Conservation (phyloP, 2,113 vertebrate species). For the Salvator merianae region DNA sequence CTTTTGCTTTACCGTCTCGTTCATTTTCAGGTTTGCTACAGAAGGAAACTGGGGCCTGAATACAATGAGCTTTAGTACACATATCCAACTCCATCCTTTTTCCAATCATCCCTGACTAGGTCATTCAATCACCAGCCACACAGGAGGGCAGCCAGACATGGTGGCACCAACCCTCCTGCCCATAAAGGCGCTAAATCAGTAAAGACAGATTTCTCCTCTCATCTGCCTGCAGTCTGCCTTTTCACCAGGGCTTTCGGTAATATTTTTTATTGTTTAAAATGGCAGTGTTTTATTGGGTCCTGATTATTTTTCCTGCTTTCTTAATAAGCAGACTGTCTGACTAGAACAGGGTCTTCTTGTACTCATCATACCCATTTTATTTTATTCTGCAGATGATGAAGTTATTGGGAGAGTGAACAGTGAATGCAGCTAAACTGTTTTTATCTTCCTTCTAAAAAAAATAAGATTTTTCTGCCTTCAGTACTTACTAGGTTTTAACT, state of each 20-base stretch:
- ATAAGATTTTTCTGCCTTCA: not conserved
- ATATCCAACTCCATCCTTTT: constrained; percentile 60
- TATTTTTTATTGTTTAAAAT: constrained; percentile 59
- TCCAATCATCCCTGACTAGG: constrained; percentile 60
- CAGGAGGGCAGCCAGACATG: constrained; percentile 70
- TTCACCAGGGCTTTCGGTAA: constrained; percentile 56
- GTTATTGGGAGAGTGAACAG: not conserved
- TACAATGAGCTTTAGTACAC: constrained; percentile 47
- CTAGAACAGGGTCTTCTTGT: constrained; percentile 3
- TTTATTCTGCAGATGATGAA: not conserved
- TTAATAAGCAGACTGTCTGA: constrained; percentile 47
- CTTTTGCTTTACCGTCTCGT: constrained; percentile 16
- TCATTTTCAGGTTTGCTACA: constrained; percentile 35
- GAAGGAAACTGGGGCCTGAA: constrained; percentile 54
- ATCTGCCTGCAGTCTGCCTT: constrained; percentile 48
- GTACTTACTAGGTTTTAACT: constrained; percentile 13
- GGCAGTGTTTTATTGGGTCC: constrained; percentile 55
- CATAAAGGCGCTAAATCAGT: constrained; percentile 67
- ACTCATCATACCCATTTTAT: constrained; percentile 33
- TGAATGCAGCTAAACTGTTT: constrained; percentile 19
- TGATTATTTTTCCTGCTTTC: constrained; percentile 55
- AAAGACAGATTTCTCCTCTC: constrained; percentile 52
- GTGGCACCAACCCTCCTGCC: constrained; percentile 73
- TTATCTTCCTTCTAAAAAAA: constrained; percentile 13
- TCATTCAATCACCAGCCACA: constrained; percentile 65